Evolutionary conservation across 1,140 invertebrate genomes (phyloP), one percentile per base, ranked within the genome.

Genomic region (Aphelinus certus): DNA sequence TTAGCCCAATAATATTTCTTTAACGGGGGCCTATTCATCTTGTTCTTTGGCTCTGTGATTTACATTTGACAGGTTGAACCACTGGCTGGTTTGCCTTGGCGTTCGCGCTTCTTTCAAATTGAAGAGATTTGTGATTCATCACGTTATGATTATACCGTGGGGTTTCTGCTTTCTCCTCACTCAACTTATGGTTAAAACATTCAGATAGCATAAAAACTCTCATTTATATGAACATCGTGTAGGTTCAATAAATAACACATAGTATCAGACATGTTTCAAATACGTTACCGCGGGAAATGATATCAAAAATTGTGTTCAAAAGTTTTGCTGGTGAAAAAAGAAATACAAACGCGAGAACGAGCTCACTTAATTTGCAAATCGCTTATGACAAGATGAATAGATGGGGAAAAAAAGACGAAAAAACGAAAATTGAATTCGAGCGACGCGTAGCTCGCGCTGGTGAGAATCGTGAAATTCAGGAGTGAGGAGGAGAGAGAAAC

Each of bases 1-100:
- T 76, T 76, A 76, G 70, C 75, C 47, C 69, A 76, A 76, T 76
- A 76, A 72, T 72, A 72, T 76, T 76, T 55, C 55, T 63, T 72
- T 72, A 71, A 72, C 64, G 58, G 64, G 42, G 26, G 26, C 26
- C 57, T 47, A 51, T 56, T 71, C 58, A 46, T 63, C 9, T 63
- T 60, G 58, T 60, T 6, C 9, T 53, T 53, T 53, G 26, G 26
- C 26, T 10, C 46, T 26, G 67, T 10, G 26, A 64, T 75, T 75
- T 61, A n/a, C n/a, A 58, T 66, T 65, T 76, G 68, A 71, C 74
- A 71, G 73, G 45, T 56, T 10, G 42, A 9, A n/a, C n/a, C 5
- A 42, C 67, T 56, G 7, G 2, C 51, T 45, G 4, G 26, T 26
- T 26, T 26, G 26, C 26, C 26, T 26, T 26, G 26, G 26, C 1